Evolutionary conservation across 2,797 vertebrate genomes (phyloP).

Genomic region (Rhabdomys pumilio): DNA sequence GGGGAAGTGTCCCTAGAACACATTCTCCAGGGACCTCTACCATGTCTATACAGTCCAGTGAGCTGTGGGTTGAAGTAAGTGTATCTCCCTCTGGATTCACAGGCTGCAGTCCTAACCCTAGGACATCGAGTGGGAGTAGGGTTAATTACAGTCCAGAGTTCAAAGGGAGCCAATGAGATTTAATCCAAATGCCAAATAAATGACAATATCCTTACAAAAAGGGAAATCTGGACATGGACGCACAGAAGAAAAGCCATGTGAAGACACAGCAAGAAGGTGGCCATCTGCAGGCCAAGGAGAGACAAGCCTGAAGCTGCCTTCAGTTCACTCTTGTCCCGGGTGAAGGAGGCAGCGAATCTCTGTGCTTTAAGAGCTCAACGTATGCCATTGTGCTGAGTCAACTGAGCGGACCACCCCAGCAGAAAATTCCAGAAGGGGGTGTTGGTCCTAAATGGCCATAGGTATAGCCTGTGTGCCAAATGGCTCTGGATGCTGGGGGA

Average conservation of each 20-base stretch:
- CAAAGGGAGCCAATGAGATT: background rate
- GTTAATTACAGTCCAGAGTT: too few species aligned
- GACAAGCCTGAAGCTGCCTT: background rate
- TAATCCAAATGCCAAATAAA: background rate
- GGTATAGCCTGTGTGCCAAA: slow-evolving; percentile 81
- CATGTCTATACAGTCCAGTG: too few species aligned
- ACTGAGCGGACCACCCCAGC: background rate
- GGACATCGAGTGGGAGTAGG: background rate
- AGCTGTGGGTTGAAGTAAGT: background rate
- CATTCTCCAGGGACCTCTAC: background rate
- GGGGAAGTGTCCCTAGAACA: background rate
- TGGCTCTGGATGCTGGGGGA: background rate
- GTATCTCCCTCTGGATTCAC: too few species aligned
- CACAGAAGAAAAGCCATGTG: too few species aligned
- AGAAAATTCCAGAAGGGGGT: slow-evolving; percentile 73
- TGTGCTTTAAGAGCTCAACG: background rate
- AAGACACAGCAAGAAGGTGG: background rate
- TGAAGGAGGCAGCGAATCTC: background rate
- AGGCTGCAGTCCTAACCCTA: background rate
- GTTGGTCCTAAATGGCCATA: slow-evolving; percentile 77
- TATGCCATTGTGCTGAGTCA: rapidly evolving
- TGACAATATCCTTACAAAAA: background rate
- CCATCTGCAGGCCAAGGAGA: background rate
- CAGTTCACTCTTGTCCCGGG: background rate
- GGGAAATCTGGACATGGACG: background rate